These are phyloP conservation scores for Papilio polytes DNA, from an alignment of 1,140 invertebrate genomes.

Conservation along the genomic window DNA sequence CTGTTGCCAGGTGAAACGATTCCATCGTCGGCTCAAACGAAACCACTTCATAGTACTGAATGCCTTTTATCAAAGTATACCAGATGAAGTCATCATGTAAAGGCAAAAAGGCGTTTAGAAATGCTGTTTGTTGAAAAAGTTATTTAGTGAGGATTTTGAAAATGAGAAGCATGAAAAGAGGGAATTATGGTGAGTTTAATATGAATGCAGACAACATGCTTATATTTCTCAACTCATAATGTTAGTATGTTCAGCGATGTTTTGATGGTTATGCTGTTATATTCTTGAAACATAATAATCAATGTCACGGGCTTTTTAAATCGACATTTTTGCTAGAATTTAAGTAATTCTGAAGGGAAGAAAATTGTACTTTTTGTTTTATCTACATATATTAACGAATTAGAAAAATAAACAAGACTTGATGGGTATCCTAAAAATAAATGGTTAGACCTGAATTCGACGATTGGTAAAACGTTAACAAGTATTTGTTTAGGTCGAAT, in stretches of 20 bases:
- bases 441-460: neutral
- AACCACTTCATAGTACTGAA: constrained; percentile 18
- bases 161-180: neutral
- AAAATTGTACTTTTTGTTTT: too few relatives aligned
- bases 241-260: neutral
- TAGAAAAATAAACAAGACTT: neutral
- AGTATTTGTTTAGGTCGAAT: constrained; percentile 5
- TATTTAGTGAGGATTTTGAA: neutral
- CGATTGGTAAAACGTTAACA: neutral
- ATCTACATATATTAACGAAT: neutral
- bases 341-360: too few relatives aligned
- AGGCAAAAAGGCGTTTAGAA: constrained; percentile 8
- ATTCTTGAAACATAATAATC: too few relatives aligned
- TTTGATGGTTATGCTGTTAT: neutral
- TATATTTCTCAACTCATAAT: neutral
- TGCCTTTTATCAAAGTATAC: constrained; percentile 8
- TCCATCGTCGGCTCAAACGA: neutral
- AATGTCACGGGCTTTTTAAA: too few relatives aligned
- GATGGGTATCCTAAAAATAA: neutral
- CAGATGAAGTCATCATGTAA: constrained; percentile 15
- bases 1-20: constrained; percentile 20
- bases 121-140: neutral
- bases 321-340: too few relatives aligned
- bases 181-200: neutral
- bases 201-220: neutral